Conservation (phyloP, 2,888 invertebrate genomes). For the Deilephila elpenor region DNA sequence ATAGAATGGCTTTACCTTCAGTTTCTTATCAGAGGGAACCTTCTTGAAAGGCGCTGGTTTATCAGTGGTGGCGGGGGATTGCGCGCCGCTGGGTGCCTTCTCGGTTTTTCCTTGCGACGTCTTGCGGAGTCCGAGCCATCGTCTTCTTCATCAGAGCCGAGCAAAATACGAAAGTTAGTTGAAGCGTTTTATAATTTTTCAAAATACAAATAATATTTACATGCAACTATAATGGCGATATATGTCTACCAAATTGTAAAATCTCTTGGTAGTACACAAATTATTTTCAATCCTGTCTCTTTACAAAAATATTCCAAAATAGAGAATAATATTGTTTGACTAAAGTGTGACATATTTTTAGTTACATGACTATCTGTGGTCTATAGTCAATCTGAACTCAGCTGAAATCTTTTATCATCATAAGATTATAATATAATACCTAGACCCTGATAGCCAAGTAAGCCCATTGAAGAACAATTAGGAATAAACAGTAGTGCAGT, state of each 20-base stretch:
- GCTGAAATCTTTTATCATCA: too few species aligned
- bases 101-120: conserved; percentile 92
- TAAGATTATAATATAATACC: too few species aligned
- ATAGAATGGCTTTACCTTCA: conserved; percentile 86
- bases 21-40: conserved; percentile 92
- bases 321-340: too few species aligned
- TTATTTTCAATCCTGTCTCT: neutral
- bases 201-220: neutral
- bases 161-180: conserved; percentile 31
- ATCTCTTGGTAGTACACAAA: too few species aligned
- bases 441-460: too few species aligned
- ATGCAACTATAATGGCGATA: too few species aligned
- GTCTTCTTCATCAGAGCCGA: conserved; percentile 87
- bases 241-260: too few species aligned
- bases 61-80: conserved; percentile 76
- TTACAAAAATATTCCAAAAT: neutral
- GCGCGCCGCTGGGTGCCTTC: conserved; percentile 85
- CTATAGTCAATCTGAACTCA: too few species aligned
- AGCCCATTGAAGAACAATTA: too few species aligned
- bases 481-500: too few species aligned
- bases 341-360: neutral
- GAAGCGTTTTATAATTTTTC: neutral
- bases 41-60: conserved; percentile 88
- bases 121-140: conserved; percentile 95
- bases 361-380: too few species aligned